These are phyloP conservation scores for Cardiocondyla obscurior DNA, from an alignment of 1,140 invertebrate species.

Conservation along the genomic window DNA sequence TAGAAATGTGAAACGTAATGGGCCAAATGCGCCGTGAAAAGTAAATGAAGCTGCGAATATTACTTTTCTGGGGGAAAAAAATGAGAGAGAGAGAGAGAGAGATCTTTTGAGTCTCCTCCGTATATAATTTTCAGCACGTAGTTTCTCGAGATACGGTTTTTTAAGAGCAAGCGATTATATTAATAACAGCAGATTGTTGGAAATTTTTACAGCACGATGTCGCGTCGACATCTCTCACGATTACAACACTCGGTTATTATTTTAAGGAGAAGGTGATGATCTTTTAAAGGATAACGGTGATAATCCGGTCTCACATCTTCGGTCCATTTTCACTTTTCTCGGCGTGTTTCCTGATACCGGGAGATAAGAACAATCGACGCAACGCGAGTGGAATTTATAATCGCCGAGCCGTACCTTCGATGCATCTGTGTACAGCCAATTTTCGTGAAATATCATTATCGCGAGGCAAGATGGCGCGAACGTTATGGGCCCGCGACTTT, in stretches of 20 bases:
- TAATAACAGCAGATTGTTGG: not conserved
- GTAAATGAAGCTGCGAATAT: not conserved
- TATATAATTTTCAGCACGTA: not conserved
- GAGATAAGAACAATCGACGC: not conserved
- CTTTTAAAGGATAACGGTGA: not conserved
- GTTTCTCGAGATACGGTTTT: not conserved
- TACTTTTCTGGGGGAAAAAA: no score
- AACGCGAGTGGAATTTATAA: not conserved
- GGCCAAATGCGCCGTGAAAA: not conserved
- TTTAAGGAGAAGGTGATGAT: not conserved
- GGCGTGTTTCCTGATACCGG: not conserved
- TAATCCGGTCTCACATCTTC: not conserved
- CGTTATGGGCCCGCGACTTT: not conserved
- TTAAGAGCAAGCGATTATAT: not conserved
- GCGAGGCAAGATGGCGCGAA: not conserved
- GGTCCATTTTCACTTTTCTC: not conserved
- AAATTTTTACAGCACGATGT: not conserved
- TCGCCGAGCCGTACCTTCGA: not conserved
- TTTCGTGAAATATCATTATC: conserved; percentile 16
- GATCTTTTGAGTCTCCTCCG: not conserved
- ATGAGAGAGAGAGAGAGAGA: no score
- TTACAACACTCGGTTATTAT: not conserved
- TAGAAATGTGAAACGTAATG: not conserved
- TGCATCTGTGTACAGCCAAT: not conserved
- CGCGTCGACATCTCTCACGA: not conserved